A percentile compares a stretch with the other conserved stretches of the same genome.
These are phyloP conservation scores for Drosophila anomalata DNA, from an alignment of 2,888 invertebrate genomes.

Conservation along the genomic window DNA sequence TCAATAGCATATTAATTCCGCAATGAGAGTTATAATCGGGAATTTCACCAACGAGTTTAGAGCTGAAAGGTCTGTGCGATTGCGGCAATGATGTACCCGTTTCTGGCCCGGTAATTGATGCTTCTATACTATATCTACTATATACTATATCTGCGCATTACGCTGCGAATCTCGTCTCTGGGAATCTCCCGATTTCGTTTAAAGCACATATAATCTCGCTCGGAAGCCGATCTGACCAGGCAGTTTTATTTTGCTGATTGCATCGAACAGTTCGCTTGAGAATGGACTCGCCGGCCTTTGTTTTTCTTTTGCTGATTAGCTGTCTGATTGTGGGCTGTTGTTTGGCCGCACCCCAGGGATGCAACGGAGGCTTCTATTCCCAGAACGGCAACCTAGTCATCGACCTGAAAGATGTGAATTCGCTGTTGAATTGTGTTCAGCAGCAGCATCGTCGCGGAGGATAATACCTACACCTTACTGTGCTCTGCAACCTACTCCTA, in stretches of 20 bases:
- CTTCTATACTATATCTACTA: neutral
- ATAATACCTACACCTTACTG: neutral
- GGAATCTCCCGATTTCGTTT: conserved; percentile 58
- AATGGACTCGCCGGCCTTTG: conserved; percentile 30
- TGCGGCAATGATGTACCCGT: conserved; percentile 10
- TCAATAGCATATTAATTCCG: neutral
- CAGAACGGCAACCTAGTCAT: conserved; percentile 50
- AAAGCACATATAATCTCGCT: conserved; percentile 40
- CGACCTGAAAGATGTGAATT: conserved; percentile 34
- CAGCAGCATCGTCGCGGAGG: conserved; percentile 31
- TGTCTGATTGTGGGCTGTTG: conserved; percentile 14
- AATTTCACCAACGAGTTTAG: conserved; percentile 17
- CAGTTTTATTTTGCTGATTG: conserved; percentile 39
- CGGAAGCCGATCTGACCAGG: neutral
- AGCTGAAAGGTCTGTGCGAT: conserved; percentile 6
- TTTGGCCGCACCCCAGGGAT: conserved; percentile 42
- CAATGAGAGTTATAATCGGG: conserved; percentile 3
- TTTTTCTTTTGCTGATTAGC: conserved; percentile 16
- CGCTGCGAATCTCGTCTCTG: conserved; percentile 36
- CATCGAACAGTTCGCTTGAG: conserved; percentile 16
- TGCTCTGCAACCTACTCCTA: neutral
- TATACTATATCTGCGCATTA: conserved; percentile 11
- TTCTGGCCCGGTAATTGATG: conserved; percentile 13
- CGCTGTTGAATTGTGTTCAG: conserved; percentile 48
- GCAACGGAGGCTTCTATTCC: conserved; percentile 45